A percentile compares a stretch with the other conserved stretches of the same genome.
Conservation (phyloP, 2,797 vertebrate species). For the Pseudopleuronectes americanus region DNA sequence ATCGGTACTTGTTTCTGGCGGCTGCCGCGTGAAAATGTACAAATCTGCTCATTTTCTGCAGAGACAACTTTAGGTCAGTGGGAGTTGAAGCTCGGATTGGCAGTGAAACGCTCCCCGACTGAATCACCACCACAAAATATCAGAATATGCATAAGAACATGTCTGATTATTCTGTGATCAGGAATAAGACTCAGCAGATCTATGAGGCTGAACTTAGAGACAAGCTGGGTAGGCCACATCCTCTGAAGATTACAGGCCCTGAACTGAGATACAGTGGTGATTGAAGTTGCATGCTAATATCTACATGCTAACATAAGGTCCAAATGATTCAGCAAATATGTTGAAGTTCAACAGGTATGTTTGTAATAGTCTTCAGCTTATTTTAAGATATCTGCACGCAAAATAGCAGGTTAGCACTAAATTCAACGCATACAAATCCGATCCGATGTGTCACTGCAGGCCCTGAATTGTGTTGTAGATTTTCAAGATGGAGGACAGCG, state of each 20-base stretch:
- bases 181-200: too few relatives aligned
- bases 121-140: background rate
- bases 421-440: too few relatives aligned
- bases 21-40: too few relatives aligned
- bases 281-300: background rate
- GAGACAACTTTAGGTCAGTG: conserved; percentile 5
- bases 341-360: background rate
- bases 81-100: conserved; percentile 5
- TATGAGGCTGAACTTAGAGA: background rate
- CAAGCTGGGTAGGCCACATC: too few relatives aligned
- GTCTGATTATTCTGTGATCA: background rate
- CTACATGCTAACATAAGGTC: background rate
- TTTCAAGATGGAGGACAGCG: too few relatives aligned
- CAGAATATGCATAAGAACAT: background rate
- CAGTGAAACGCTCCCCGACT: background rate
- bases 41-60: background rate
- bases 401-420: too few relatives aligned
- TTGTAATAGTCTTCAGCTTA: too few relatives aligned
- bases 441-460: too few relatives aligned
- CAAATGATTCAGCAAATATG: too few relatives aligned
- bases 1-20: background rate
- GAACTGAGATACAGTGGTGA: background rate
- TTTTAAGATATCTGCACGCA: too few relatives aligned
- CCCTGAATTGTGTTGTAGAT: too few relatives aligned
- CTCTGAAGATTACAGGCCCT: too few relatives aligned